Evolutionary conservation across 1,140 invertebrate genomes (phyloP), one percentile per base, ranked within the genome.

Genomic region (Drosophila sechellia): DNA sequence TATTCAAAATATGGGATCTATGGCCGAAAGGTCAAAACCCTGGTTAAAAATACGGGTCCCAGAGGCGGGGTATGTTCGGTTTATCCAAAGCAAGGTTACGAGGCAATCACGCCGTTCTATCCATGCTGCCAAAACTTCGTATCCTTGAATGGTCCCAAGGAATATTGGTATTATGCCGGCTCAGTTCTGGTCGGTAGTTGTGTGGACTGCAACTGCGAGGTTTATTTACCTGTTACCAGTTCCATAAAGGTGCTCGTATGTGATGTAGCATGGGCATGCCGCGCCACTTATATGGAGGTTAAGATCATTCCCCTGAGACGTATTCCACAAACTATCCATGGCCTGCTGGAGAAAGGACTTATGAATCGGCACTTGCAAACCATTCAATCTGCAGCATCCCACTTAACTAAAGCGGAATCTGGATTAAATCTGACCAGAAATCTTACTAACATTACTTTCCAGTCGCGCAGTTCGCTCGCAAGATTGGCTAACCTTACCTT

Each of bases 401-500:
- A 40, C 3, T 13, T 66, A 3, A 12, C 12, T 4, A 5, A n/a
- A 0, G 11, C 13, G 2, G 42, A 69, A 0, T n/a, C 31, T 8
- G 69, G 22, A n/a, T 4, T n/a, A 2, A n/a, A 22, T 13, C 39
- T 5, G 49, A 46, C 6, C 4, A 35, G 0, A 2, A 35, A 27
- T 15, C 31, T 50, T 1, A 15, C 27, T 4, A 3, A 4, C 5
- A 12, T 56, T 0, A 5, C 6, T 43, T 6, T 55, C 50, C 5
- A 31, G 5, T 31, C 60, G 6, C 5, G 48, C 0, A 2, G 10
- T 2, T 25, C 66, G 0, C 52, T 84, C 1, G 77, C 77, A 12
- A 57, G 49, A 5, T 8, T 85, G 43, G 77, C 72, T 0, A 79
- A 85, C 27, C 17, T 84, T 0, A 85, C 61, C 5, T 12, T 35